Conservation (phyloP, 2,888 invertebrate genomes). For the Cephalotes varians region DNA sequence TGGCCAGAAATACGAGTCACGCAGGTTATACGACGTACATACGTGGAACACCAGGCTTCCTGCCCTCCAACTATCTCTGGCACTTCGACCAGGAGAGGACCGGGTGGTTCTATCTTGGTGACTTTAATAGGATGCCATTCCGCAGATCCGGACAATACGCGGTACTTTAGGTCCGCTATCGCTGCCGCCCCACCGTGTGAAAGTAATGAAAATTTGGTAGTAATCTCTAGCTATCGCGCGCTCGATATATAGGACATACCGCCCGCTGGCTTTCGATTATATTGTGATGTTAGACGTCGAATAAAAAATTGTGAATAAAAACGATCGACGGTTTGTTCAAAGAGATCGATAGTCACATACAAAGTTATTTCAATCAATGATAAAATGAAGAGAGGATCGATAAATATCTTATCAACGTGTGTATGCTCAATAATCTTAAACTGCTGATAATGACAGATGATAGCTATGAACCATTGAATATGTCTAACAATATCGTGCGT, state of each 20-base stretch:
- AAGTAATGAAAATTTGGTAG: slow-evolving; percentile 69
- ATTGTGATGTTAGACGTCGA: neutral
- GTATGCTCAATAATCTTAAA: neutral
- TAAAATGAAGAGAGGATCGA: neutral
- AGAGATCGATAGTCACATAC: neutral
- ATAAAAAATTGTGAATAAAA: no score
- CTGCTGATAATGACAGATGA: neutral
- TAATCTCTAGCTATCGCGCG: neutral
- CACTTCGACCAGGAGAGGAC: slow-evolving; percentile 56
- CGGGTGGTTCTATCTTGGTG: slow-evolving; percentile 65
- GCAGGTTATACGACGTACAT: slow-evolving; percentile 47
- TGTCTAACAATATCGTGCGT: neutral
- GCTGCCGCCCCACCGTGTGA: slow-evolving; percentile 27
- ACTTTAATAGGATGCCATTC: slow-evolving; percentile 77
- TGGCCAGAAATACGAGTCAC: slow-evolving; percentile 62
- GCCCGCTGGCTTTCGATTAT: neutral
- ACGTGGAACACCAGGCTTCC: slow-evolving; percentile 58
- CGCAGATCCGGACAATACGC: slow-evolving; percentile 64
- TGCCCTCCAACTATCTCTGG: slow-evolving; percentile 64
- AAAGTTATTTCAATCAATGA: slow-evolving; percentile 10
- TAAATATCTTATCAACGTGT: neutral
- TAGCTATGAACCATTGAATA: neutral
- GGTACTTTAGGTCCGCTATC: slow-evolving; percentile 48
- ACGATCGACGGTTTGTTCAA: neutral
- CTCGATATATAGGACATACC: neutral